Evolutionary conservation across 1,140 invertebrate genomes (phyloP).

Genomic region (Orussus abietinus): DNA sequence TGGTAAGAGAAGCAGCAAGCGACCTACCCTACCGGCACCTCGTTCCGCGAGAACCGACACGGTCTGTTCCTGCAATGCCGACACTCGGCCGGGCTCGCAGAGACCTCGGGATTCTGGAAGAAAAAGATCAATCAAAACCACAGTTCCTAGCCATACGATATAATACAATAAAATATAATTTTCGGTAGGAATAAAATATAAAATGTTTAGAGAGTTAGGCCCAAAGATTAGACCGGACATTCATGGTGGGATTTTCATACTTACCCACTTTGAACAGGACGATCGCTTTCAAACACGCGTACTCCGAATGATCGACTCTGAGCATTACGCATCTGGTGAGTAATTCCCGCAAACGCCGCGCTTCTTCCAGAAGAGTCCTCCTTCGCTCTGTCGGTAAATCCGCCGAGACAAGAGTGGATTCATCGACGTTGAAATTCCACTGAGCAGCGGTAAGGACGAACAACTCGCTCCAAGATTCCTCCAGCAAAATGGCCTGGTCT

Average conservation of each 20-base stretch:
- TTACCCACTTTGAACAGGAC: conserved; percentile 78
- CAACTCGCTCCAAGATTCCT: conserved; percentile 80
- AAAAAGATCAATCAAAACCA: too few species aligned
- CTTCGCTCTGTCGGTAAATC: conserved; percentile 35
- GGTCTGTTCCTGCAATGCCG: conserved; percentile 74
- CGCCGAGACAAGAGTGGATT: conserved; percentile 42
- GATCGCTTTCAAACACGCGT: conserved; percentile 77
- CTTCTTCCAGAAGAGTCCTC: conserved; percentile 51
- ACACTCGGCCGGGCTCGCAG: conserved; percentile 60
- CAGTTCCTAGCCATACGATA: too few species aligned
- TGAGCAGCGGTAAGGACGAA: conserved; percentile 79
- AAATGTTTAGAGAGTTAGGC: background rate
- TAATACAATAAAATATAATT: too few species aligned
- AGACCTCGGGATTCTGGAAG: conserved; percentile 63
- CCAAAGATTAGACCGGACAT: background rate
- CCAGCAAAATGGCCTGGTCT: conserved; percentile 70
- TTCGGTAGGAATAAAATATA: conserved; percentile 5
- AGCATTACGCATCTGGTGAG: conserved; percentile 63
- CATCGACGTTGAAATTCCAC: conserved; percentile 70
- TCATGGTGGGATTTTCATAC: conserved; percentile 2
- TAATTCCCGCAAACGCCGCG: conserved; percentile 59
- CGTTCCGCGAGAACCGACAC: conserved; percentile 69
- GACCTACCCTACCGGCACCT: conserved; percentile 64
- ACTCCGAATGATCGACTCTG: conserved; percentile 76
- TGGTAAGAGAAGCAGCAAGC: conserved; percentile 67